Evolutionary conservation across 2,888 invertebrate genomes (phyloP).

Genomic region (Mayetiola destructor): DNA sequence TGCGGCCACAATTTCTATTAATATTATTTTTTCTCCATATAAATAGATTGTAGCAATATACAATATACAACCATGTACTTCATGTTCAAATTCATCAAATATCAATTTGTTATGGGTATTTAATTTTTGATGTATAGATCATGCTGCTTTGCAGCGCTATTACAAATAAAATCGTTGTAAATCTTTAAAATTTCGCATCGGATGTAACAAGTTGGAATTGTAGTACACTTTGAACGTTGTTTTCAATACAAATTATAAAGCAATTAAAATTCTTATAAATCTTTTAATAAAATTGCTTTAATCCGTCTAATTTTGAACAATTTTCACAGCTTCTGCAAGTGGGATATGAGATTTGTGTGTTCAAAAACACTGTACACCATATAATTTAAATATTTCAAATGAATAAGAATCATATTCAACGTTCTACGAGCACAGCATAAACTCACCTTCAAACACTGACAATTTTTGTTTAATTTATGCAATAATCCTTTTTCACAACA

Average conservation of each 20-base stretch:
- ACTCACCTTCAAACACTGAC: not conserved
- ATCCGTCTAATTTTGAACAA: constrained; percentile 1
- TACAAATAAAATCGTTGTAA: not conserved
- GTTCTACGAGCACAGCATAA: too few species aligned
- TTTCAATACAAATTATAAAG: constrained; percentile 7
- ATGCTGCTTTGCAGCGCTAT: not conserved
- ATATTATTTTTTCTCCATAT: not conserved
- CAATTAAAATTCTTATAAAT: constrained; percentile 12
- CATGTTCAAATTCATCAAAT: not conserved
- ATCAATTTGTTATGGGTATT: constrained; percentile 11
- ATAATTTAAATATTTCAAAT: not conserved
- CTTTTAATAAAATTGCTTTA: constrained; percentile 12
- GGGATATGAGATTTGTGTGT: not conserved
- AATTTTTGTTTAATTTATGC: too few species aligned
- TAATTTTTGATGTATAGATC: not conserved
- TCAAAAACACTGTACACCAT: not conserved
- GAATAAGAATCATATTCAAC: not conserved
- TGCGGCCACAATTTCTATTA: constrained; percentile 6
- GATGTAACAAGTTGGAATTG: not conserved
- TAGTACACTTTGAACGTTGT: not conserved
- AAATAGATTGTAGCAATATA: too few species aligned
- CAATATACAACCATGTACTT: not conserved
- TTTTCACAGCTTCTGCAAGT: not conserved
- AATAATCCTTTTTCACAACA: too few species aligned
- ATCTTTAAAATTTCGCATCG: not conserved